Base-by-base conservation (phyloP, 2,797 vertebrate genomes). In the Eleutherodactylus coqui region DNA sequence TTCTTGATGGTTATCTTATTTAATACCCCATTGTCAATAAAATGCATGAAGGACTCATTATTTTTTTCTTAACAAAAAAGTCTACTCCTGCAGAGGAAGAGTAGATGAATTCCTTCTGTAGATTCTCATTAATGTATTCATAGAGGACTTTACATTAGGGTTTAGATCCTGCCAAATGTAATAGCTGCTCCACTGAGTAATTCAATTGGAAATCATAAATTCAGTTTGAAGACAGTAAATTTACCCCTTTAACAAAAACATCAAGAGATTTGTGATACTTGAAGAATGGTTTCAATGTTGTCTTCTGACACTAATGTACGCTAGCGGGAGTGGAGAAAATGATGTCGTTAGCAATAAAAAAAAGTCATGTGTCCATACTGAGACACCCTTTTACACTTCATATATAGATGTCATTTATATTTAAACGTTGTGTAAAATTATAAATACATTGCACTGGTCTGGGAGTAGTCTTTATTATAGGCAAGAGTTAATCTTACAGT, bases 191-290 rank as follows among this genome's bases (percentile, higher is more conserved):
- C 36, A 70, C 21, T 41, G 69, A 72, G 38, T 45, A 43, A 72
- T 72, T 72, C 69, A 43, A 72, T n/a, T 43, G 69, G 21, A 38
- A 72, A 72, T 72, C 69, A 72, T 72, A 43, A 43, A 45, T 72
- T 72, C 38, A 43, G 69, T 41, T 11, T 13, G 6, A 36, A 70
- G 21, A 21, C 67, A 70, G 67, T 72, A 72, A 72, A 21, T 43
- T 45, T 72, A 24, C 38, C 69, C 69, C 69, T 72, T n/a, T 72
- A 43, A 43, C 69, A n/a, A 45, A 38, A n/a, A 43, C 69, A 72
- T 72, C 21, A 72, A 72, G 69, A 72, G 21, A 72, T 72, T 72
- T 72, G 38, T n/a, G 21, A n/a, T 72, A 27, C 45, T 72, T 43
- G 69, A 72, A 72, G 69, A 72, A 45, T 27, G 24, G 34, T 24